Evolutionary conservation across 2,113 vertebrate genomes (phyloP).

Genomic region (Myocastor coypus): DNA sequence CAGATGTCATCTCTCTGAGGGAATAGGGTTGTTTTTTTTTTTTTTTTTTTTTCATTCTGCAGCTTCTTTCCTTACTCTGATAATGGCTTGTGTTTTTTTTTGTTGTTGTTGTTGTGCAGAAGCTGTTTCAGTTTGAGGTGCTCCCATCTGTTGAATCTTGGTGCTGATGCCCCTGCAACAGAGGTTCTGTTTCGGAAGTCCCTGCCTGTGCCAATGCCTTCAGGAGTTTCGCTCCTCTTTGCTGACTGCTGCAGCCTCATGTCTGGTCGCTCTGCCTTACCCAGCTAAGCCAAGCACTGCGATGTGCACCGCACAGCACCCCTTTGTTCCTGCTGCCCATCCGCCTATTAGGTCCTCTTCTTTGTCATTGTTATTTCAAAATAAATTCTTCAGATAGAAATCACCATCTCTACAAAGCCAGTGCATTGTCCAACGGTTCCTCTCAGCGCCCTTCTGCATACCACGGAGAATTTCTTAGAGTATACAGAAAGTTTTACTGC

Average conservation of each 20-base stretch:
- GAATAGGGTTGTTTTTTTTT: neutral
- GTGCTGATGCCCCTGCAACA: neutral
- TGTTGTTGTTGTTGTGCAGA: neutral
- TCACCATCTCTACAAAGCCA: neutral
- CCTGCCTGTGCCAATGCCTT: neutral
- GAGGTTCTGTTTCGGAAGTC: neutral
- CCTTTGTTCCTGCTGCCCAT: neutral
- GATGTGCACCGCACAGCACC: neutral
- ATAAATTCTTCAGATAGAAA: neutral
- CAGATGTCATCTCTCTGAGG: neutral
- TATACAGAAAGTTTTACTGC: neutral
- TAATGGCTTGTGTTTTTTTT: neutral
- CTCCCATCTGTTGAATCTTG: neutral
- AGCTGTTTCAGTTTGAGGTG: neutral
- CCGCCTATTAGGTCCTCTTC: neutral
- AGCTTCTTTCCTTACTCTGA: neutral
- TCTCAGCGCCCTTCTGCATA: neutral
- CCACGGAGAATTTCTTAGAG: neutral
- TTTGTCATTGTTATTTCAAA: neutral
- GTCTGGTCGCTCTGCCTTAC: neutral
- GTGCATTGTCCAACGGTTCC: too few relatives aligned
- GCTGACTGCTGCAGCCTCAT: neutral
- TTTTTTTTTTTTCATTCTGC: neutral
- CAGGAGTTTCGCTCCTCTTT: neutral
- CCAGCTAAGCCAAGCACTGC: neutral